These are phyloP conservation scores for Pantherophis vulpinus DNA, from an alignment of 2,797 vertebrate species.

Conservation along the genomic window DNA sequence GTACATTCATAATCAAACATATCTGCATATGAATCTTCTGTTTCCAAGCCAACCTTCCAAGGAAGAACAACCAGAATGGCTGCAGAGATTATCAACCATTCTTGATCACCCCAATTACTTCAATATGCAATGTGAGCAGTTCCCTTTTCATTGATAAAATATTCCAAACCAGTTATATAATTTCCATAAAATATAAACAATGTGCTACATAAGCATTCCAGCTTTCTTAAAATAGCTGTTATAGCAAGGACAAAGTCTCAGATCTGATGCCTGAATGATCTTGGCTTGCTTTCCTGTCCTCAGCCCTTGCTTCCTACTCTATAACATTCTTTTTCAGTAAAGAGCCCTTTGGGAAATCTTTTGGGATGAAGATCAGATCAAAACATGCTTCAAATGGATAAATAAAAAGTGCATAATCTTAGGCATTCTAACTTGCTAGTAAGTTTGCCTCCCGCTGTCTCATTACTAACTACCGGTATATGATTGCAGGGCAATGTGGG, in stretches of 20 bases:
- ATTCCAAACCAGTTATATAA: neutral
- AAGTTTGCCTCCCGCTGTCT: constrained; percentile 20
- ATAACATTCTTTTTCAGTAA: neutral
- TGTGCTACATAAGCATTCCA: neutral
- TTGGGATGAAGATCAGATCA: neutral
- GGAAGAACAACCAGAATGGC: neutral
- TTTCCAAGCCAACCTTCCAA: neutral
- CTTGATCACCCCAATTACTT: neutral
- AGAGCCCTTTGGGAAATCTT: neutral
- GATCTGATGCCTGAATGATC: neutral
- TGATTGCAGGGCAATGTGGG: constrained; percentile 38
- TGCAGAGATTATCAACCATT: neutral
- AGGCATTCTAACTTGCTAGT: neutral
- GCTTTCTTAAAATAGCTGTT: neutral
- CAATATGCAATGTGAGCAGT: neutral
- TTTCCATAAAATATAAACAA: neutral
- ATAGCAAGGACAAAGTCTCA: neutral
- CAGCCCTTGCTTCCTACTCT: neutral
- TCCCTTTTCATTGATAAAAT: neutral
- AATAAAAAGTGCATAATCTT: neutral
- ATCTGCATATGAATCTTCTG: neutral
- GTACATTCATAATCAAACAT: neutral
- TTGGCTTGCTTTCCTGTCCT: neutral
- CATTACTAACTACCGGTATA: neutral
- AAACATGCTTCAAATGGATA: neutral